Evolutionary conservation across 2,113 vertebrate genomes (phyloP).

Genomic region (Rhinogobius similis): DNA sequence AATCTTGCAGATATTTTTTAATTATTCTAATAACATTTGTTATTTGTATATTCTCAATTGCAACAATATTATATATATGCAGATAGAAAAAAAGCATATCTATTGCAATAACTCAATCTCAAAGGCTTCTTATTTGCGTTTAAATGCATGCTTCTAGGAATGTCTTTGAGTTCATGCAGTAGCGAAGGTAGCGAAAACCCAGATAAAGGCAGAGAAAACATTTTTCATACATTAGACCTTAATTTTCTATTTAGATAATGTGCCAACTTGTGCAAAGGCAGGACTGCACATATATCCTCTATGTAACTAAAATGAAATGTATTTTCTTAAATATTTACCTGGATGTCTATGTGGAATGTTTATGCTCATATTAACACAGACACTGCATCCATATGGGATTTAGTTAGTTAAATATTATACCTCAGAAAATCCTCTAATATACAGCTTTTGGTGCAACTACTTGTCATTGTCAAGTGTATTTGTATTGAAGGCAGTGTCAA

Average conservation of each 20-base stretch:
- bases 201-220: constrained; percentile 64
- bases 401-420: constrained; percentile 21
- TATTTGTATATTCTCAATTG: constrained; percentile 44
- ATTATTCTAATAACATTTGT: constrained; percentile 47
- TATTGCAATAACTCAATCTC: constrained; percentile 52
- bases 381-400: constrained; percentile 19
- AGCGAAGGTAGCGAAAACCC: constrained; percentile 55
- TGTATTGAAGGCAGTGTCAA: constrained; percentile 68
- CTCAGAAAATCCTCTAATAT: constrained; percentile 46
- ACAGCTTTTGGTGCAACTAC: constrained; percentile 46
- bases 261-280: constrained; percentile 45
- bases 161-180: constrained; percentile 77
- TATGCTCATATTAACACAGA: constrained; percentile 44
- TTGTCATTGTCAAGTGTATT: constrained; percentile 48
- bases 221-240: constrained; percentile 58
- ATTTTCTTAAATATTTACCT: constrained; percentile 38
- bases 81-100: constrained; percentile 62
- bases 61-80: constrained; percentile 31
- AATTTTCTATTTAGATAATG: constrained; percentile 49
- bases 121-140: constrained; percentile 58
- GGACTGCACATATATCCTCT: constrained; percentile 33
- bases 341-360: constrained; percentile 62
- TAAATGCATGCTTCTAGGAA: constrained; percentile 75
- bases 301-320: constrained; percentile 44
- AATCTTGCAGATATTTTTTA: constrained; percentile 26